Evolutionary conservation across 2,888 invertebrate genomes (phyloP), one percentile per base, ranked within the genome.

Genomic region (Agapostemon virescens): DNA sequence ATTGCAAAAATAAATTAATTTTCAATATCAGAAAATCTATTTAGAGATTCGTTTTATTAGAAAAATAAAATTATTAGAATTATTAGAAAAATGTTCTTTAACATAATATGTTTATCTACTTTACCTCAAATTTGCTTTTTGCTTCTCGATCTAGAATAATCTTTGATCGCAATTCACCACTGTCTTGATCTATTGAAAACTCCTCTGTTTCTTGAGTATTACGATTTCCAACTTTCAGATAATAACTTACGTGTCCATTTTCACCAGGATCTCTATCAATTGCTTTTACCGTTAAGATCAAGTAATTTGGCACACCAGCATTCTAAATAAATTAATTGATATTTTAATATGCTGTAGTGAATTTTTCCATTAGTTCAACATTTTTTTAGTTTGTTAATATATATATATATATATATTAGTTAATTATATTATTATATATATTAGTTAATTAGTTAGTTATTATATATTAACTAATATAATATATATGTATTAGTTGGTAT

Each of bases 171-270:
- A 98, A 93, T 87, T 98, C 97, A 0, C 98, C 98, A 0, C 96
- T 96, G 74, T 95, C 95, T 63, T 94, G 93, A 91, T 98, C 95
- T 52, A 98, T 96, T 40, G 94, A 94, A 92, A 98, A 98, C 91
- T 98, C 97, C 15, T 95, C 94, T 0, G 98, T 98, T 91, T 96
- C 96, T 82, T 96, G 96, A 0, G 96, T 95, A 87, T 97, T 96
- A 86, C 95, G 94, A 89, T 96, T 96, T 85, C 95, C 95, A 58
- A 96, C 95, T 93, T 97, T 97, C 79, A 97, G 93, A 91, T 96
- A 97, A 93, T 98, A 98, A 1, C 96, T 96, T 0, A 98, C 94
- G 72, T 95, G 94, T 0, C 98, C 98, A 92, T 97, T 98, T 85
- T 96, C 96, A 1, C 97, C 97, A 0, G 94, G 94, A 90, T 98